phyloP scores from a whole-genome alignment of 2,797 vertebrate species.

The Enteromius argenteus region DNA sequence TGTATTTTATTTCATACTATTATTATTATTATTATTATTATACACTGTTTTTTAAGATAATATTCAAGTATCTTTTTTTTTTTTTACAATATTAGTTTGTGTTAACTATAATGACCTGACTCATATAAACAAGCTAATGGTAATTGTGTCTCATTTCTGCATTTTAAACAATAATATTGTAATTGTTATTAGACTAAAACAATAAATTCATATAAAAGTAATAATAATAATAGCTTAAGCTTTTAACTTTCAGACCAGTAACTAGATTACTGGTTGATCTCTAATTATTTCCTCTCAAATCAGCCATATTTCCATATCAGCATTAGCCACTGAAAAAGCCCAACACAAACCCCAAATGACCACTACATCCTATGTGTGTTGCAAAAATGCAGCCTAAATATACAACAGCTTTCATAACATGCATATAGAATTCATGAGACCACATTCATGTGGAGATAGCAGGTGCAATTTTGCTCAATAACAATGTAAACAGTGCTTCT shows the following conservation, averaged over 20 bases:
- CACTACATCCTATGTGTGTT: background rate
- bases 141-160: too few species aligned
- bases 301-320: background rate
- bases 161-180: background rate
- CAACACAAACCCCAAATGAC: background rate
- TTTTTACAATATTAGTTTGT: too few species aligned
- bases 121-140: background rate
- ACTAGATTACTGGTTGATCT: background rate
- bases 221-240: background rate
- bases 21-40: background rate
- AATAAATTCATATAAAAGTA: background rate
- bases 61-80: background rate
- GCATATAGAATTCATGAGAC: background rate
- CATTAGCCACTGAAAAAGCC: background rate
- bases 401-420: background rate
- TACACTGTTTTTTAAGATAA: background rate
- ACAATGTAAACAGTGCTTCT: constrained; percentile 11
- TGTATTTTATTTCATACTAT: background rate
- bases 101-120: background rate
- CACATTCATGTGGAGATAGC: background rate
- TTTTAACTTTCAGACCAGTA: background rate
- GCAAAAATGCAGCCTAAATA: background rate
- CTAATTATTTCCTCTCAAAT: background rate
- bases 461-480: background rate
- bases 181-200: background rate